Evolutionary conservation across 2,797 vertebrate species (phyloP).

Genomic region (Mallotus villosus): DNA sequence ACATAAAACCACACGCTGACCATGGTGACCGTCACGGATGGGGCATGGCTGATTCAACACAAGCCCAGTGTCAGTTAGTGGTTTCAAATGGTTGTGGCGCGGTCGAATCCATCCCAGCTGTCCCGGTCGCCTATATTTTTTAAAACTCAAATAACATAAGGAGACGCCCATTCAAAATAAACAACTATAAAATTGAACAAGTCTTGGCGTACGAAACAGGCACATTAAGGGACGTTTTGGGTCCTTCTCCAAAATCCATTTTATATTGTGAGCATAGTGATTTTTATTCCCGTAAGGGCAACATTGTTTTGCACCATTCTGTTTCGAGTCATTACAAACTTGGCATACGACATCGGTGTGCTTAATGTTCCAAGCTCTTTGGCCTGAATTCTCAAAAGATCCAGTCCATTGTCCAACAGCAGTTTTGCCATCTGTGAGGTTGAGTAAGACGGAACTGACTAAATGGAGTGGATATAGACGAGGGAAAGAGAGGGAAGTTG

Average conservation of each 20-base stretch:
- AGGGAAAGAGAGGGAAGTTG: neutral
- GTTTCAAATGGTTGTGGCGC: slow-evolving; percentile 46
- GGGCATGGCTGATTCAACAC: slow-evolving; percentile 38
- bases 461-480: slow-evolving; percentile 12
- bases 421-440: slow-evolving; percentile 29
- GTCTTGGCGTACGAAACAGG: slow-evolving; percentile 28
- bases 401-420: slow-evolving; percentile 34
- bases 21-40: slow-evolving; percentile 43
- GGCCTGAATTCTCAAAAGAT: slow-evolving; percentile 18
- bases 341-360: slow-evolving; percentile 22
- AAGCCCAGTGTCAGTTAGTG: slow-evolving; percentile 49
- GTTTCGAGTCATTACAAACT: slow-evolving; percentile 17
- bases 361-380: slow-evolving; percentile 9
- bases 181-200: slow-evolving; percentile 20
- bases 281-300: slow-evolving; percentile 31
- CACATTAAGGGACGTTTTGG: slow-evolving; percentile 25
- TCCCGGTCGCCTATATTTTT: slow-evolving; percentile 25
- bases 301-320: slow-evolving; percentile 25
- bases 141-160: slow-evolving; percentile 34
- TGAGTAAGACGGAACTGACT: slow-evolving; percentile 21
- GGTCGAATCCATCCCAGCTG: slow-evolving; percentile 35
- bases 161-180: slow-evolving; percentile 29
- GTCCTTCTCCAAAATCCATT: slow-evolving; percentile 34
- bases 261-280: slow-evolving; percentile 21
- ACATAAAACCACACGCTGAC: slow-evolving; percentile 44